Conservation (phyloP, 2,888 invertebrate genomes). For the Acrobasis suavella region DNA sequence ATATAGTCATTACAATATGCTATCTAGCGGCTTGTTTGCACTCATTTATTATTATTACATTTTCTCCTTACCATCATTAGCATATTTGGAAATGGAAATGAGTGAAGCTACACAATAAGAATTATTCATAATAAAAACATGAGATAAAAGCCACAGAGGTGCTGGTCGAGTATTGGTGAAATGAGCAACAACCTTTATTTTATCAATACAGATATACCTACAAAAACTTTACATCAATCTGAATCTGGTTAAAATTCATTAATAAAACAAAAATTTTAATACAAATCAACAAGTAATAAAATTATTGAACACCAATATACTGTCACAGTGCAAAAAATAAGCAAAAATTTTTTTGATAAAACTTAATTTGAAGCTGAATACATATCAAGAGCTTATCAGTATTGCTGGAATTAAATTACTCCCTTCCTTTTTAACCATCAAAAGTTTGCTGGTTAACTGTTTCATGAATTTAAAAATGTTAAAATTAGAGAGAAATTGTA, state of each 20-base stretch:
- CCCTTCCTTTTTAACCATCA: conserved; percentile 45
- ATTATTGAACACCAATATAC: conserved; percentile 34
- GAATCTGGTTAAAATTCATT: conserved; percentile 48
- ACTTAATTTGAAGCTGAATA: conserved; percentile 24
- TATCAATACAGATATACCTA: conserved; percentile 46
- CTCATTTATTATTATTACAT: no score
- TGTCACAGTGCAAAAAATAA: conserved; percentile 34
- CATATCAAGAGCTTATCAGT: conserved; percentile 43
- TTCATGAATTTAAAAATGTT: conserved; percentile 37
- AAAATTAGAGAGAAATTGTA: conserved; percentile 38
- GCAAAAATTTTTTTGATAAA: conserved; percentile 24
- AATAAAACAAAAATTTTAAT: conserved; percentile 61
- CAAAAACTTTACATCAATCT: conserved; percentile 34
- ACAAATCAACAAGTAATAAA: conserved; percentile 42
- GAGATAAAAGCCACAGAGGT: background rate
- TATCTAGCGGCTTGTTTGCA: no score
- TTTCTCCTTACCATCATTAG: no score
- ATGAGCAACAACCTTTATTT: conserved; percentile 9
- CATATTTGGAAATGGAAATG: no score
- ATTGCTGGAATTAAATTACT: conserved; percentile 33
- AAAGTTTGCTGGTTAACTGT: conserved; percentile 41
- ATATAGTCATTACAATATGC: no score
- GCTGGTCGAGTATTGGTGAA: background rate
- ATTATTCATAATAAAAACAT: background rate
- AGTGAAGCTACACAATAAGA: no score